phyloP scores from a whole-genome alignment of 2,113 vertebrate species.

The Amphiprion percula region DNA sequence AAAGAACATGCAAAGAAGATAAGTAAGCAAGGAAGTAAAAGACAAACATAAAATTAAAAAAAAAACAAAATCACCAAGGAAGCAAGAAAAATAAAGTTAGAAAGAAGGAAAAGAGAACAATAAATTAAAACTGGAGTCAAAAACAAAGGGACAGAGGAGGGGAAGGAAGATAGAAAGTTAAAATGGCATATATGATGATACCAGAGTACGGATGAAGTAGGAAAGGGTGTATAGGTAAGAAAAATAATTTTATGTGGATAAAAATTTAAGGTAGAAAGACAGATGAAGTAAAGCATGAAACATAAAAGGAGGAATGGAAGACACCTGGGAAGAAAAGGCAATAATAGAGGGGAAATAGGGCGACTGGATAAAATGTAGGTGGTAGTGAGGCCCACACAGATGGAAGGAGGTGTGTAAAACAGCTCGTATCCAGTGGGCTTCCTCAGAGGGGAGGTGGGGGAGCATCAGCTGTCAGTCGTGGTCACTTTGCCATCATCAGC shows the following conservation, averaged over 20 bases:
- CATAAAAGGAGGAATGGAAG: neutral
- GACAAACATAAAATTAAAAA: too few species aligned
- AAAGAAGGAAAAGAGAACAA: too few species aligned
- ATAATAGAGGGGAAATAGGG: neutral
- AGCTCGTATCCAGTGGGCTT: fast-evolving
- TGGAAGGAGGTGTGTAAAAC: neutral
- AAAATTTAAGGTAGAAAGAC: neutral
- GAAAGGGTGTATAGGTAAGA: neutral
- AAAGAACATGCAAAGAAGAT: too few species aligned
- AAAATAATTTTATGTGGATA: too few species aligned
- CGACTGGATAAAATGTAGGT: neutral
- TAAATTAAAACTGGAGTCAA: too few species aligned
- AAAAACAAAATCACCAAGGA: too few species aligned
- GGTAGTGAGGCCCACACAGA: neutral
- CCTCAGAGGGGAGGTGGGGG: neutral
- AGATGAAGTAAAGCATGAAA: neutral
- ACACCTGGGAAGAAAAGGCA: neutral
- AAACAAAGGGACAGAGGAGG: too few species aligned
- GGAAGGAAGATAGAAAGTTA: too few species aligned
- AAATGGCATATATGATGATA: too few species aligned
- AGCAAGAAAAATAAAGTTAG: too few species aligned
- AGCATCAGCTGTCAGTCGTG: conserved; percentile 13
- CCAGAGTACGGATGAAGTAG: too few species aligned
- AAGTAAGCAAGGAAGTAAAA: too few species aligned
- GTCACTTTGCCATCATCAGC: conserved; percentile 43